phyloP scores from a whole-genome alignment of 2,113 vertebrate species.

The Thunnus thynnus region DNA sequence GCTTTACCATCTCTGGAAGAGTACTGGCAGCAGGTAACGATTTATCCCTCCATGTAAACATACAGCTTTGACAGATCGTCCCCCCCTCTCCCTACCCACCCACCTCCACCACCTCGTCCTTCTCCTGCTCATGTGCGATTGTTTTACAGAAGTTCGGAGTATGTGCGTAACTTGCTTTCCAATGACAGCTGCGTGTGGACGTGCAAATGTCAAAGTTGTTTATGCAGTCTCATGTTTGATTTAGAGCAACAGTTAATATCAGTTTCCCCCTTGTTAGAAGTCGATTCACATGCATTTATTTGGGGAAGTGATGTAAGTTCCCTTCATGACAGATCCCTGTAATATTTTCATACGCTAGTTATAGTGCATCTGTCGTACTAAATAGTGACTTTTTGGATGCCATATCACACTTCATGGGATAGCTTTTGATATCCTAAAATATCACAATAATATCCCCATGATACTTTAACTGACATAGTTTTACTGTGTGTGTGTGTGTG shows the following conservation, averaged over 20 bases:
- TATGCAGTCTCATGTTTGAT: neutral
- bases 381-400: neutral
- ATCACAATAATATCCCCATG: no score
- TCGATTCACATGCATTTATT: neutral
- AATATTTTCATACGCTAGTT: neutral
- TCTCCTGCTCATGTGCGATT: neutral
- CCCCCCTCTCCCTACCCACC: no score
- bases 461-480: neutral
- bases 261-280: neutral
- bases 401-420: neutral
- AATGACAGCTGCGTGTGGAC: slow-evolving; percentile 49
- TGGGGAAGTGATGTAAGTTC: slow-evolving; percentile 65
- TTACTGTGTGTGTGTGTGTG: neutral
- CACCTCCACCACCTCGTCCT: no score
- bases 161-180: slow-evolving; percentile 31
- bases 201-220: slow-evolving; percentile 56
- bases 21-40: slow-evolving; percentile 98
- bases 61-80: slow-evolving; percentile 23
- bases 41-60: neutral
- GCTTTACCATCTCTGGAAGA: slow-evolving; percentile 98
- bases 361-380: no score
- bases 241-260: neutral
- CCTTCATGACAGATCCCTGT: neutral
- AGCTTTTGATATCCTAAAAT: no score
- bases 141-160: neutral